Evolutionary conservation across 2,888 invertebrate species (phyloP).

Genomic region (Mycogona germanica): DNA sequence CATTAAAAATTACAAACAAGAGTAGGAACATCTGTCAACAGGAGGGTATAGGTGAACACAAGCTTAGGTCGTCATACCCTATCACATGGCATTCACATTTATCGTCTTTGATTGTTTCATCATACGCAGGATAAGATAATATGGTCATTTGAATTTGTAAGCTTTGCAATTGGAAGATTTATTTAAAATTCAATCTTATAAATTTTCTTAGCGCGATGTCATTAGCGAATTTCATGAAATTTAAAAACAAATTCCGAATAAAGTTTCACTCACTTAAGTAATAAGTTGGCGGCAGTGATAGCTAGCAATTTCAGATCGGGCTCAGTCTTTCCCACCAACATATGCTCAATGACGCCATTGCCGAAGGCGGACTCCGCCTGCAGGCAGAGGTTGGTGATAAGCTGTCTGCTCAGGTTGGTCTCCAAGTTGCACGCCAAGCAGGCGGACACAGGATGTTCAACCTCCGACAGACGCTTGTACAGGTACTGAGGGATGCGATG

Average conservation of each 20-base stretch:
- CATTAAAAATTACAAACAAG: too few species aligned
- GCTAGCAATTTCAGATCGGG: conserved; percentile 1
- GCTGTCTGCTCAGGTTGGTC: not conserved
- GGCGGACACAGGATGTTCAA: not conserved
- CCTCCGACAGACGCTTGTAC: not conserved
- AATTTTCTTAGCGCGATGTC: too few species aligned
- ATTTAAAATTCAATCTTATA: too few species aligned
- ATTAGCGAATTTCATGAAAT: not conserved
- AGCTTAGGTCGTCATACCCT: too few species aligned
- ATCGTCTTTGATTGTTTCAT: not conserved
- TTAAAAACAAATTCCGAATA: not conserved
- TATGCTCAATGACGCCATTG: conserved; percentile 1
- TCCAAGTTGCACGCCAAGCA: conserved; percentile 1
- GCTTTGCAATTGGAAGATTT: too few species aligned
- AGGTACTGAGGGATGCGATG: conserved; percentile 2
- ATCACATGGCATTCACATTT: too few species aligned
- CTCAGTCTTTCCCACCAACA: not conserved
- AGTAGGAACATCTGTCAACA: too few species aligned
- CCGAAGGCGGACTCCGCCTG: conserved; percentile 12
- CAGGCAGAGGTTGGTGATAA: not conserved
- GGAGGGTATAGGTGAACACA: too few species aligned
- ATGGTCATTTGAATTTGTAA: too few species aligned
- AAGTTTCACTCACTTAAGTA: not conserved
- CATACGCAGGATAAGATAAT: too few species aligned
- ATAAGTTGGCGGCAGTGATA: not conserved